Evolutionary conservation across 2,888 invertebrate genomes (phyloP).

Genomic region (Fragum fragum): DNA sequence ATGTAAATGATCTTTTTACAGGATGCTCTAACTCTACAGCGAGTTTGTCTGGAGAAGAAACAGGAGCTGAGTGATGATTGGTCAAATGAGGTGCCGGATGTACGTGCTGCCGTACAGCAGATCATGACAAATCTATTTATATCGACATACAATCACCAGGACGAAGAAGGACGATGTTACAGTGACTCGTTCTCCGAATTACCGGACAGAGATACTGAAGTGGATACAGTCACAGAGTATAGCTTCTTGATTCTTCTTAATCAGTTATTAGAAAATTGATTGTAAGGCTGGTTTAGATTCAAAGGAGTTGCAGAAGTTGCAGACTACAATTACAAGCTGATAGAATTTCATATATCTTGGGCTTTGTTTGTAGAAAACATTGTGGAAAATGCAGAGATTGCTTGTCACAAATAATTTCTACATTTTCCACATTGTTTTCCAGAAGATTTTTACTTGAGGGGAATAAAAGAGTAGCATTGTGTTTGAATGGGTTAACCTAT

Average conservation of each 20-base stretch:
- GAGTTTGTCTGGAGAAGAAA: constrained; percentile 96
- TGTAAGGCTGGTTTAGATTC: no score
- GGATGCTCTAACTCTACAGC: constrained; percentile 97
- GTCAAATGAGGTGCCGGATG: constrained; percentile 94
- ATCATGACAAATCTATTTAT: constrained; percentile 96
- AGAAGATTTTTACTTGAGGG: no score
- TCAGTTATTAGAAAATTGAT: no score
- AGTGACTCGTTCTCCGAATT: constrained; percentile 97
- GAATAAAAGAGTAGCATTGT: no score
- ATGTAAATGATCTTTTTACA: constrained; percentile 81
- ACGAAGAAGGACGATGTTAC: constrained; percentile 98
- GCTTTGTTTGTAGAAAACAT: no score
- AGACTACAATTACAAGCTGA: no score
- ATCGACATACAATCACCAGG: constrained; percentile 97
- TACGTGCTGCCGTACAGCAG: constrained; percentile 95
- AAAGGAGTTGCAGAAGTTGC: no score
- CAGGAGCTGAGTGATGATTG: constrained; percentile 91
- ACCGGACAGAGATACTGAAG: constrained; percentile 88
- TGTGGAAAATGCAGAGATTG: no score
- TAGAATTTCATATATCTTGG: no score
- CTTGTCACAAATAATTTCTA: no score
- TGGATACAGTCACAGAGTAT: constrained; percentile 67
- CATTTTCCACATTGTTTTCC: no score
- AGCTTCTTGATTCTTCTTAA: background rate
- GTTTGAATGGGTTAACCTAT: no score